These are phyloP conservation scores for Pelobates cultripes DNA, from an alignment of 2,797 vertebrate genomes.

Conservation along the genomic window DNA sequence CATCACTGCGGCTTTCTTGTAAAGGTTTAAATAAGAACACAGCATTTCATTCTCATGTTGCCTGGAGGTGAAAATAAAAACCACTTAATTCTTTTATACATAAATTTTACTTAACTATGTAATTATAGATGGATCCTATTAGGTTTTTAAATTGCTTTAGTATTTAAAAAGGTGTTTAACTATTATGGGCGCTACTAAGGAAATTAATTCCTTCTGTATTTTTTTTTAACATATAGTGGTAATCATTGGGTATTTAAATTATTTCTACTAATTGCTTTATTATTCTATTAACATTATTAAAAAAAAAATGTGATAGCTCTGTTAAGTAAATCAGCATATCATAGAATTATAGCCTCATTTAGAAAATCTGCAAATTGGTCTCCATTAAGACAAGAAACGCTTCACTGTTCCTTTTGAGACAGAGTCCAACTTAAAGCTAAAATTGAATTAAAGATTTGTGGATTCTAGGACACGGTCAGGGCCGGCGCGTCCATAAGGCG, in stretches of 20 bases:
- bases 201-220: conserved; percentile 51
- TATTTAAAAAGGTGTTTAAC: conserved; percentile 71
- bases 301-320: conserved; percentile 21
- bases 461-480: too few species aligned
- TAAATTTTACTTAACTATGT: conserved; percentile 82
- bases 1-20: neutral
- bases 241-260: conserved; percentile 43
- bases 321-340: conserved; percentile 44
- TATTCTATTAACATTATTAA: conserved; percentile 49
- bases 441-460: too few species aligned
- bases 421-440: too few species aligned
- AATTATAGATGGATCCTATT: conserved; percentile 74
- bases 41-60: conserved; percentile 67
- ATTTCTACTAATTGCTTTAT: conserved; percentile 45
- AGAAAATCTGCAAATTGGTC: conserved; percentile 32
- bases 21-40: conserved; percentile 63
- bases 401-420: conserved; percentile 13
- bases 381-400: conserved; percentile 19
- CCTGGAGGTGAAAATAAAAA: conserved; percentile 71
- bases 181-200: conserved; percentile 9
- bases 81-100: conserved; percentile 72
- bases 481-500: too few species aligned
- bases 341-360: conserved; percentile 20
- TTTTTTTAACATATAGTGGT: conserved; percentile 43
- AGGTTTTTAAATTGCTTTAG: conserved; percentile 66